Evolutionary conservation across 2,113 vertebrate species (phyloP), one percentile per base, ranked within the genome.

Genomic region (Campylomormyrus numenius): DNA sequence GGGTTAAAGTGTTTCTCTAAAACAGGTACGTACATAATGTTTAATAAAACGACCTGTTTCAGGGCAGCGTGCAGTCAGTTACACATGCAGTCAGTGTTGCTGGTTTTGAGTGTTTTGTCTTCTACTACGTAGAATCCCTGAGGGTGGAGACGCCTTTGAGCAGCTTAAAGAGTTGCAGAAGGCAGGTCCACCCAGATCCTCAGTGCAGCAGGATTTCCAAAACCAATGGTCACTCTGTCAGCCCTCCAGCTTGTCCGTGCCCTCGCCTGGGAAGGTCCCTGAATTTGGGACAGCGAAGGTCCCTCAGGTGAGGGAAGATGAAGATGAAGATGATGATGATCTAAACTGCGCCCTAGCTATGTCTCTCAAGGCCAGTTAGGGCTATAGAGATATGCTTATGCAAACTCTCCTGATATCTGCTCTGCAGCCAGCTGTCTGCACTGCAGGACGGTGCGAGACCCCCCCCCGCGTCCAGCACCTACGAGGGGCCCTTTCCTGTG

Each of bases 401-500:
- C 24, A 42, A 39, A 35, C 15, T 35, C 46, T 56, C 10, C 1
- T 66, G 24, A 5, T 11, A 70, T 5, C 89, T 39, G 52, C 86
- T 42, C n/a, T 52, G 39, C 88, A 95, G 94, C 91, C 91, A 24
- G 2, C 87, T 58, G 24, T 91, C 91, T 66, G 93, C 91, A 9
- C 52, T 89, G 45, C 92, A 92, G n/a, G 21, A 48, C 0, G 90
- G 89, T 21, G 66, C 90, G 70, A 66, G 93, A 70, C 94, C 89
- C 90, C 90, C 91, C 84, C 92, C 91, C 1, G 91, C 91, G 88
- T 94, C 92, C 93, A 95, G 93, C 92, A 93, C 95, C 94, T 97
- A 95, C 70, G 95, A 96, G 90, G 96, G 95, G 92, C 95, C 93
- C 19, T 96, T 97, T 92, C 95, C 95, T 66, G 96, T 95, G 89